Evolutionary conservation across 2,888 invertebrate genomes (phyloP).

Genomic region (Pachydiplax longipennis): DNA sequence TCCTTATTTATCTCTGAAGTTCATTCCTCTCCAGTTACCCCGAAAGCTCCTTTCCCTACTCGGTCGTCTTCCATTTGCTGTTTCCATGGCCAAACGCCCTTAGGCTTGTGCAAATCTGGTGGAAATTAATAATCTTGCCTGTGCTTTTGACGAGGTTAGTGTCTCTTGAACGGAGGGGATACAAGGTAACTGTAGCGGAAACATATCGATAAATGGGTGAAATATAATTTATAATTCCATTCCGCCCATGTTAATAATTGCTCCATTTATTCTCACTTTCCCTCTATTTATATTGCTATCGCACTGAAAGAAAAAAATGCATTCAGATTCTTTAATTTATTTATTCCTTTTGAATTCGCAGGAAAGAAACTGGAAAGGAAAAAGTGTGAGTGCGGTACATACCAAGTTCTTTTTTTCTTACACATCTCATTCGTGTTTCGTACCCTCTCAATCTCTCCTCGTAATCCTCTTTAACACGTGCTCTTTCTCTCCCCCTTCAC

Average conservation of each 20-base stretch:
- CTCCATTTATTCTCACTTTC: neutral
- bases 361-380: neutral
- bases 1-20: neutral
- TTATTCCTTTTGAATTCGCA: neutral
- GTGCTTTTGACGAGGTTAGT: neutral
- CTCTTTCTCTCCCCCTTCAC: neutral
- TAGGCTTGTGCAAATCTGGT: constrained; percentile 30
- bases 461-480: neutral
- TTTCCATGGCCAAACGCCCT: neutral
- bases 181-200: neutral
- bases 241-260: too few relatives aligned
- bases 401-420: neutral
- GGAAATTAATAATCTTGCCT: constrained; percentile 24
- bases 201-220: too few relatives aligned
- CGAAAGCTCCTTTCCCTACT: neutral
- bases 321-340: neutral
- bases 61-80: neutral
- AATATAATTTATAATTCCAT: too few relatives aligned
- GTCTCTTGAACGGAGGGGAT: neutral
- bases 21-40: neutral
- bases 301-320: neutral
- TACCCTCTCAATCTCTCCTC: neutral
- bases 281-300: neutral
- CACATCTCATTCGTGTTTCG: neutral
- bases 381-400: neutral